Evolutionary conservation across 2,797 vertebrate genomes (phyloP).

Genomic region (Pseudochirops corinnae): DNA sequence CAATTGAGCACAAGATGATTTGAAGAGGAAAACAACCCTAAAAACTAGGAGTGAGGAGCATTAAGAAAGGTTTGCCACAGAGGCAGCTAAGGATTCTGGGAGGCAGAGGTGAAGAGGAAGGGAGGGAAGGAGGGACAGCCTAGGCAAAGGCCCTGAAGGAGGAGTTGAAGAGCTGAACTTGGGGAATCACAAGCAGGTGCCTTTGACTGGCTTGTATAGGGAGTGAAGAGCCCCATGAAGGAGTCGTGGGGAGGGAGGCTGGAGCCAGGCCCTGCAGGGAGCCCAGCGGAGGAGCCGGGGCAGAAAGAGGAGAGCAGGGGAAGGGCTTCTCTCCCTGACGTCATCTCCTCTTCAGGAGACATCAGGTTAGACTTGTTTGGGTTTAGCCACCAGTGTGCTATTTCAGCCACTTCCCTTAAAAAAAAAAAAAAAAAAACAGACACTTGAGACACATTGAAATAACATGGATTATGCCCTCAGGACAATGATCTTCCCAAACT

Average conservation of each 20-base stretch:
- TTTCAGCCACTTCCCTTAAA: neutral
- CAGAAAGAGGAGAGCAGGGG: too few relatives aligned
- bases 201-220: neutral
- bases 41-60: neutral
- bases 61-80: neutral
- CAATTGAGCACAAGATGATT: neutral
- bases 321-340: neutral
- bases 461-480: neutral
- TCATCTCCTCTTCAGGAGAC: neutral
- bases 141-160: neutral
- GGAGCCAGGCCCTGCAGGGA: neutral
- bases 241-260: neutral
- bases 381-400: neutral
- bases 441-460: neutral
- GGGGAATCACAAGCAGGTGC: neutral
- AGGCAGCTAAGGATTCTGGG: neutral
- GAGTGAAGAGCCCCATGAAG: neutral
- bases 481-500: neutral
- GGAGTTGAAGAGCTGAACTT: neutral
- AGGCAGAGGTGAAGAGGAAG: neutral
- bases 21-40: neutral
- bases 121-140: neutral
- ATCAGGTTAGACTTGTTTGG: neutral
- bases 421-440: too few relatives aligned
- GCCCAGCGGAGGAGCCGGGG: neutral